phyloP scores from a whole-genome alignment of 2,113 vertebrate genomes.

The Crypturellus undulatus region DNA sequence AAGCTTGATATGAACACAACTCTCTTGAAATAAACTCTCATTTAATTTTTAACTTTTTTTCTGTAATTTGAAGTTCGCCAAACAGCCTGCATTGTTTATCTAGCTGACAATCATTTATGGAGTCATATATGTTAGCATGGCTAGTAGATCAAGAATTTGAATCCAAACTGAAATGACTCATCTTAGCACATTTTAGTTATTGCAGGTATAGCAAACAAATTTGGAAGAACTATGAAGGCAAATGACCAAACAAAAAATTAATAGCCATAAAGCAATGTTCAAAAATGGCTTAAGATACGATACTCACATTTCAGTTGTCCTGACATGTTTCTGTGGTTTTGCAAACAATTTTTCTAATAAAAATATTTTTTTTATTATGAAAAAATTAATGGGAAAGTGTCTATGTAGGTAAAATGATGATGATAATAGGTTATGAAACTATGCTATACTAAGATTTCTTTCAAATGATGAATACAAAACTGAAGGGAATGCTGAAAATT shows the following conservation, averaged over 20 bases:
- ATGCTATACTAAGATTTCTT: neutral
- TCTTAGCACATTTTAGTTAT: neutral
- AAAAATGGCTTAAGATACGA: neutral
- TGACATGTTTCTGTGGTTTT: neutral
- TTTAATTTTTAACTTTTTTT: neutral
- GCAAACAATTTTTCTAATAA: neutral
- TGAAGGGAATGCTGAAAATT: neutral
- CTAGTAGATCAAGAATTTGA: neutral
- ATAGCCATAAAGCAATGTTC: neutral
- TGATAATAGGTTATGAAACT: neutral
- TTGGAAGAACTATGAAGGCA: neutral
- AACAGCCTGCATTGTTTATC: neutral
- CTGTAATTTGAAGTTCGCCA: neutral
- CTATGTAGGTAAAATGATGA: neutral
- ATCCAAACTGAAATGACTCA: neutral
- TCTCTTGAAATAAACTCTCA: neutral
- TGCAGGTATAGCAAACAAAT: neutral
- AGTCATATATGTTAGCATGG: neutral
- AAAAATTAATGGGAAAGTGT: neutral
- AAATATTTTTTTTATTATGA: neutral
- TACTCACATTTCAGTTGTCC: neutral
- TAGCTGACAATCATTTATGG: neutral
- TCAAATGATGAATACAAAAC: neutral
- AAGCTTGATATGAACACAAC: neutral
- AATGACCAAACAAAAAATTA: neutral